Conservation (phyloP, 2,113 vertebrate species). For the Poecilia latipinna region DNA sequence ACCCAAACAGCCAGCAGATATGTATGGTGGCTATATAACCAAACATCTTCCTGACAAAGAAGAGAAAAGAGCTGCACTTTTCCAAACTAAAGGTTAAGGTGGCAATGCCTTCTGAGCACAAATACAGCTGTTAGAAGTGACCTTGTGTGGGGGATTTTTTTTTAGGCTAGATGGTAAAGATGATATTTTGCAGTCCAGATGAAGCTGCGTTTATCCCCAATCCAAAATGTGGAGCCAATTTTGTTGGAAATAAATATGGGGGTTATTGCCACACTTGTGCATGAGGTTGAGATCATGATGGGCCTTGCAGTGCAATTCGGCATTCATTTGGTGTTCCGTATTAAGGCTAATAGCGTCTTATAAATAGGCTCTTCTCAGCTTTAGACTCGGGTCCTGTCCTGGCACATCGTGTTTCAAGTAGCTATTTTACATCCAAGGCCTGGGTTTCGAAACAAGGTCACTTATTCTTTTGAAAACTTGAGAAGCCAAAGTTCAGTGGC, state of each 20-base stretch:
- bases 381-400: conserved; percentile 29
- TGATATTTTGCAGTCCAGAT: conserved; percentile 49
- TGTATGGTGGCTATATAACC: conserved; percentile 25
- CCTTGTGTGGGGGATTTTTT: conserved; percentile 37
- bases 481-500: conserved; percentile 67
- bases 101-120: conserved; percentile 40
- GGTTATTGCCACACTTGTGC: conserved; percentile 36
- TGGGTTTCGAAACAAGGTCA: conserved; percentile 67
- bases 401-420: conserved; percentile 46
- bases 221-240: conserved; percentile 65
- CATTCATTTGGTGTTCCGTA: conserved; percentile 45
- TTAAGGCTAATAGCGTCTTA: conserved; percentile 50
- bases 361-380: conserved; percentile 34
- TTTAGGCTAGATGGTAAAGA: conserved; percentile 46
- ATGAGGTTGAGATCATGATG: conserved; percentile 34
- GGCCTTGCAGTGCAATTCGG: conserved; percentile 30
- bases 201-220: conserved; percentile 59
- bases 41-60: conserved; percentile 40
- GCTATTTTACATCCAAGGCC: conserved; percentile 56
- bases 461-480: conserved; percentile 65
- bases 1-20: conserved; percentile 43
- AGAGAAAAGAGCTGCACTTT: conserved; percentile 41
- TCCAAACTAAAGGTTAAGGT: conserved; percentile 41
- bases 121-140: conserved; percentile 39
- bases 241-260: conserved; percentile 40